These are phyloP conservation scores for Ectemnius lituratus DNA, from an alignment of 2,888 invertebrate species.

Conservation along the genomic window DNA sequence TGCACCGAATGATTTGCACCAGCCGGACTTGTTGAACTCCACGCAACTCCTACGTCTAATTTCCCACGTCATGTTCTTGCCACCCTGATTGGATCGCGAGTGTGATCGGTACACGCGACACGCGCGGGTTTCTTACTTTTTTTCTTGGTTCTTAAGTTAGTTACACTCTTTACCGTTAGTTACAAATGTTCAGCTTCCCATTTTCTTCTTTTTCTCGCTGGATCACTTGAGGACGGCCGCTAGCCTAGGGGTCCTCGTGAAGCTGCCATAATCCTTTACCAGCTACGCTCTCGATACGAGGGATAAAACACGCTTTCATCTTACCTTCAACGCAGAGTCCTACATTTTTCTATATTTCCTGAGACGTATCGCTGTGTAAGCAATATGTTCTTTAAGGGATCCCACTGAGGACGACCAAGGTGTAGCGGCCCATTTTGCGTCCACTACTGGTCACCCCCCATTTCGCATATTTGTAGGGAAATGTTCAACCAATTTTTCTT, in stretches of 20 bases:
- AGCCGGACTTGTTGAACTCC: not conserved
- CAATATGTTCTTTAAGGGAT: constrained; percentile 39
- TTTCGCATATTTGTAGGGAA: not conserved
- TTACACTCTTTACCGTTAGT: constrained; percentile 63
- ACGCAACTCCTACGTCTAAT: not conserved
- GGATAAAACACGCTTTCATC: constrained; percentile 33
- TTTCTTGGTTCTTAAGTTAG: constrained; percentile 37
- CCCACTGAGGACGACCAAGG: constrained; percentile 15
- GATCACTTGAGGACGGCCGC: constrained; percentile 56
- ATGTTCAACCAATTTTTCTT: not conserved
- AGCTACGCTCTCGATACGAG: constrained; percentile 48
- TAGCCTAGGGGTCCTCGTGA: constrained; percentile 60
- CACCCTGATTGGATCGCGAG: constrained; percentile 1
- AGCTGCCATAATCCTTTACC: constrained; percentile 71
- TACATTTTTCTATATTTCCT: constrained; percentile 2
- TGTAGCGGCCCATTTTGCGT: constrained; percentile 44
- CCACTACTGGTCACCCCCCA: constrained; percentile 20
- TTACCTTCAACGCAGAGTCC: not conserved
- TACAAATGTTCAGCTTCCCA: constrained; percentile 57
- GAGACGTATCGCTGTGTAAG: constrained; percentile 42
- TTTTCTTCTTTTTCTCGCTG: constrained; percentile 20
- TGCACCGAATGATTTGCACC: not conserved
- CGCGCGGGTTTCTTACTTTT: not conserved
- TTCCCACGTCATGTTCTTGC: not conserved
- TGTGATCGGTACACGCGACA: constrained; percentile 6